Evolutionary conservation across 1,140 invertebrate species (phyloP).

Genomic region (Caerostris darwini): DNA sequence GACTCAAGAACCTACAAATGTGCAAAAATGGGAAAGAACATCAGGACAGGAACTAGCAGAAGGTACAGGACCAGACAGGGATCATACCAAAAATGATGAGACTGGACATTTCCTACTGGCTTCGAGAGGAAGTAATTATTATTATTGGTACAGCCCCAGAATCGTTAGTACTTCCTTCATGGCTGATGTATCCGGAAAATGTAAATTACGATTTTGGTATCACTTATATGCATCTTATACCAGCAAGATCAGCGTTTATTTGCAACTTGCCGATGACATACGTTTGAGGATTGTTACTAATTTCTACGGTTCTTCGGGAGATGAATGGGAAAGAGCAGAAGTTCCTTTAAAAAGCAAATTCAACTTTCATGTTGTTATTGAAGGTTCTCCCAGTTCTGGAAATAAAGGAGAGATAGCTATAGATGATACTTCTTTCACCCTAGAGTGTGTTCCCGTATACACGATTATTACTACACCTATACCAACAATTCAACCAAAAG

Average conservation of each 20-base stretch:
- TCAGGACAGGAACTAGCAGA: constrained; percentile 70
- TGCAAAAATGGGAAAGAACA: constrained; percentile 59
- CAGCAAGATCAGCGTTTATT: constrained; percentile 31
- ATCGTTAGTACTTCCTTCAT: constrained; percentile 69
- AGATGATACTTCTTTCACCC: constrained; percentile 79
- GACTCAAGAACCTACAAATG: constrained; percentile 23
- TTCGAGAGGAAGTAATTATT: background rate
- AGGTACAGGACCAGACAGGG: constrained; percentile 69
- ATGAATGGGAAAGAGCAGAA: constrained; percentile 71
- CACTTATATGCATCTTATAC: constrained; percentile 47
- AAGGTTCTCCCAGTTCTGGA: constrained; percentile 8
- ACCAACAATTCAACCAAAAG: constrained; percentile 64
- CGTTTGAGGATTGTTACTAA: background rate
- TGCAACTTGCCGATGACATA: background rate
- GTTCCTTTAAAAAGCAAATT: constrained; percentile 53
- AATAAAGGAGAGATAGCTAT: constrained; percentile 77
- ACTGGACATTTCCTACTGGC: constrained; percentile 69
- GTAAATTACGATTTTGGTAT: constrained; percentile 75
- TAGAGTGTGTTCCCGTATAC: constrained; percentile 70
- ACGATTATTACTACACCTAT: constrained; percentile 71
- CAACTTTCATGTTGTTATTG: constrained; percentile 69
- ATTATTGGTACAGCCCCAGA: background rate
- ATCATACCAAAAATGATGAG: constrained; percentile 76
- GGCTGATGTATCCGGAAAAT: constrained; percentile 61
- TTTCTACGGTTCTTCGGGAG: constrained; percentile 35